phyloP scores from a whole-genome alignment of 2,888 invertebrate genomes.

The Lithophane ornitopus region DNA sequence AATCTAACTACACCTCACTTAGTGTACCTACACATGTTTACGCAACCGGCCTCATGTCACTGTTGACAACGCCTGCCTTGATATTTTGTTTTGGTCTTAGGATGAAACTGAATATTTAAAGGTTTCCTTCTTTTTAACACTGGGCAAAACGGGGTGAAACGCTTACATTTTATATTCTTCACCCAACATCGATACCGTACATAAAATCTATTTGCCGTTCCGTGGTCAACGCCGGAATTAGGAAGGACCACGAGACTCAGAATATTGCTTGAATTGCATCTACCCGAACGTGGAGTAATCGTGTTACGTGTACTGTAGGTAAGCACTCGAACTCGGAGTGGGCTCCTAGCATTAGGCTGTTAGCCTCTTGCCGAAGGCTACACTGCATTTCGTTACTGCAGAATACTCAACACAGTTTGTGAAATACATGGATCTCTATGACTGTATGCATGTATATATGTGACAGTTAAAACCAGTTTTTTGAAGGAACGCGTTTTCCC shows the following conservation, averaged over 20 bases:
- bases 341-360: conserved; percentile 18
- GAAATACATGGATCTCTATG: neutral
- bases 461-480: no score
- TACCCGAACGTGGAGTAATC: conserved; percentile 38
- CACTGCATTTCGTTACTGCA: conserved; percentile 38
- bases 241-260: conserved; percentile 8
- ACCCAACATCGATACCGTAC: neutral
- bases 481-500: no score
- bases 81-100: no score
- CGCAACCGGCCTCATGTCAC: no score
- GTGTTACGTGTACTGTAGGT: conserved; percentile 45
- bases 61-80: no score
- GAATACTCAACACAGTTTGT: conserved; percentile 32
- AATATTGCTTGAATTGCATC: conserved; percentile 36
- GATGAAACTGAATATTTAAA: no score
- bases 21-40: no score
- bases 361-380: conserved; percentile 35
- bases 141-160: neutral
- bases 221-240: conserved; percentile 9
- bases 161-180: neutral
- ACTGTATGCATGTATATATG: neutral
- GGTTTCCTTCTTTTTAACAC: neutral
- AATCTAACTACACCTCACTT: no score
- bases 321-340: conserved; percentile 41
- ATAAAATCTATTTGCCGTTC: conserved; percentile 9